Evolutionary conservation across 2,888 invertebrate species (phyloP).

Genomic region (Thera obeliscata): DNA sequence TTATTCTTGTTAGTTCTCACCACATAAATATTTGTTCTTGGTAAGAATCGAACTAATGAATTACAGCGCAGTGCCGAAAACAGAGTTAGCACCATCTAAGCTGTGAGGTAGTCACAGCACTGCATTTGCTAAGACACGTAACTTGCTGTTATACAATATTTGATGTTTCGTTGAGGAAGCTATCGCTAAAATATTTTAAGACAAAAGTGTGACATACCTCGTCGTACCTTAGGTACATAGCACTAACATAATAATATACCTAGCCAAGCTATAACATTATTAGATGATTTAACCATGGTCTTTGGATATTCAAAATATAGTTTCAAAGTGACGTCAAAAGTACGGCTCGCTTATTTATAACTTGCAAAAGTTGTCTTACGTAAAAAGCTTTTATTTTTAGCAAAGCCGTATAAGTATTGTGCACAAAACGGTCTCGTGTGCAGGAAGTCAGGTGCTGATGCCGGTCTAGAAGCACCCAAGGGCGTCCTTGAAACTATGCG

Average conservation of each 20-base stretch:
- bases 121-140: constrained; percentile 17
- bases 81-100: too few species aligned
- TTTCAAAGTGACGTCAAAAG: background rate
- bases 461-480: constrained; percentile 63
- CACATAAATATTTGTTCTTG: too few species aligned
- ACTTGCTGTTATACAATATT: constrained; percentile 26
- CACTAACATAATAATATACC: too few species aligned
- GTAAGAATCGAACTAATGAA: too few species aligned
- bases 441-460: constrained; percentile 67
- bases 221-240: background rate
- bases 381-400: constrained; percentile 15
- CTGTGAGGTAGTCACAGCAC: too few species aligned
- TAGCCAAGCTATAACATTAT: too few species aligned
- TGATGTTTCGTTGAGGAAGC: constrained; percentile 18
- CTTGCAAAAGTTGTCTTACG: constrained; percentile 3
- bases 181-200: constrained; percentile 13
- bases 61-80: too few species aligned
- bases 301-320: background rate
- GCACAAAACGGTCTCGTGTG: constrained; percentile 49
- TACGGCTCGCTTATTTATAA: background rate
- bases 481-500: constrained; percentile 77
- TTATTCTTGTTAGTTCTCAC: too few species aligned
- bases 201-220: constrained; percentile 20
- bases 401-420: constrained; percentile 31
- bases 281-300: too few species aligned